Percentiles rank a stretch among this genome's conserved stretches.
phyloP scores from a whole-genome alignment of 1,140 invertebrate genomes.

The Neodiprion pinetum region DNA sequence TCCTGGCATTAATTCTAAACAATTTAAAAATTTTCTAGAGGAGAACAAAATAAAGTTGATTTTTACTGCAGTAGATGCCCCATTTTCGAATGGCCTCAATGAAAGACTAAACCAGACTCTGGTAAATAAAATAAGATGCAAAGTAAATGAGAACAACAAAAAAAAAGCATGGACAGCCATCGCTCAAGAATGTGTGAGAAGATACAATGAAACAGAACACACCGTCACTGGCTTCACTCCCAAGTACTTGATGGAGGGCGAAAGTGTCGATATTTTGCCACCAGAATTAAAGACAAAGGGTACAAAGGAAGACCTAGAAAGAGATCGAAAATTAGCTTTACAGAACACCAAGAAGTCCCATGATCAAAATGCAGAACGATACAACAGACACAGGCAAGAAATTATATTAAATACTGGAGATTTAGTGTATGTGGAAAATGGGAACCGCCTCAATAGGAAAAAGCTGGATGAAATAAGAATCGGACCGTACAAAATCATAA shows the following conservation, averaged over 20 bases:
- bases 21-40: conserved; percentile 31
- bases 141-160: too few species aligned
- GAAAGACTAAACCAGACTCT: too few species aligned
- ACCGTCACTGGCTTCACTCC: conserved; percentile 43
- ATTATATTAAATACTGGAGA: conserved; percentile 23
- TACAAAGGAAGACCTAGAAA: conserved; percentile 14
- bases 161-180: too few species aligned
- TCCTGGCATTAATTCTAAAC: conserved; percentile 29
- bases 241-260: conserved; percentile 44
- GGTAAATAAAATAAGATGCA: too few species aligned
- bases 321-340: conserved; percentile 31
- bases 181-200: too few species aligned
- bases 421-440: conserved; percentile 27
- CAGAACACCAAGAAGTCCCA: conserved; percentile 10
- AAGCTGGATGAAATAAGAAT: conserved; percentile 30
- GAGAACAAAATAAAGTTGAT: conserved; percentile 20
- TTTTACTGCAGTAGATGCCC: conserved; percentile 28
- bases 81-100: conserved; percentile 20
- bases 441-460: conserved; percentile 29
- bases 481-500: conserved; percentile 23
- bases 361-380: conserved; percentile 23
- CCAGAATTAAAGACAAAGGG: too few species aligned
- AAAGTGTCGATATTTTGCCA: too few species aligned
- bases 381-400: conserved; percentile 25
- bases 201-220: too few species aligned